These are phyloP conservation scores for Poecilobothrus nobilitatus DNA, from an alignment of 2,888 invertebrate genomes.

Conservation along the genomic window DNA sequence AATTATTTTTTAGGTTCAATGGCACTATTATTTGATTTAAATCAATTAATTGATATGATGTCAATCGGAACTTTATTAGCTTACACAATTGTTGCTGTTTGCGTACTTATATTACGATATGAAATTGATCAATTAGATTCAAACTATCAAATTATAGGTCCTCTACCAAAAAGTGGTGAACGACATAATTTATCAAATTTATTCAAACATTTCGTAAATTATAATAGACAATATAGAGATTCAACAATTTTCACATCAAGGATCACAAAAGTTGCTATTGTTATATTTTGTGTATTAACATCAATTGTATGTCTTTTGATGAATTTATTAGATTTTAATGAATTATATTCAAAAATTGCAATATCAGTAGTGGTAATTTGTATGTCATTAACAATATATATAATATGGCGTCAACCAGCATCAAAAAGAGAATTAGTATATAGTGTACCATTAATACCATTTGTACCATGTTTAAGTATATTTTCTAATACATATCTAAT, in stretches of 20 bases:
- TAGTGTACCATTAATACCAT: constrained; percentile 76
- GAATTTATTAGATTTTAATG: constrained; percentile 26
- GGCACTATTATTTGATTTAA: constrained; percentile 80
- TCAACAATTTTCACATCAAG: constrained; percentile 56
- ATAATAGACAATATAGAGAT: constrained; percentile 50
- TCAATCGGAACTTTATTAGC: constrained; percentile 85
- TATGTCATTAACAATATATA: constrained; percentile 47
- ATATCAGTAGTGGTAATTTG: constrained; percentile 47
- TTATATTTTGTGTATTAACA: constrained; percentile 48
- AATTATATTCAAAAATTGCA: constrained; percentile 35
- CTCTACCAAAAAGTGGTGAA: constrained; percentile 19
- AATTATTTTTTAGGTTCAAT: constrained; percentile 53
- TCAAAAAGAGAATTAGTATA: constrained; percentile 57
- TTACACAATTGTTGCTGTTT: constrained; percentile 85
- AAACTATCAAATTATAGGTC: constrained; percentile 33
- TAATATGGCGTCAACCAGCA: constrained; percentile 63
- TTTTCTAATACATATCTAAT: constrained; percentile 84
- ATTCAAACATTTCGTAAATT: constrained; percentile 58
- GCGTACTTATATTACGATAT: constrained; percentile 78
- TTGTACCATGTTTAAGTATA: constrained; percentile 74
- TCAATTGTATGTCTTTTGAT: constrained; percentile 34
- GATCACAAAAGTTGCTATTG: constrained; percentile 56
- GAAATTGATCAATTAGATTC: constrained; percentile 30
- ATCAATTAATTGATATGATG: constrained; percentile 93
- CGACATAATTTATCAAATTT: constrained; percentile 32